Evolutionary conservation across 2,888 invertebrate species (phyloP), one percentile per base, ranked within the genome.

Genomic region (Eilema sororculum): DNA sequence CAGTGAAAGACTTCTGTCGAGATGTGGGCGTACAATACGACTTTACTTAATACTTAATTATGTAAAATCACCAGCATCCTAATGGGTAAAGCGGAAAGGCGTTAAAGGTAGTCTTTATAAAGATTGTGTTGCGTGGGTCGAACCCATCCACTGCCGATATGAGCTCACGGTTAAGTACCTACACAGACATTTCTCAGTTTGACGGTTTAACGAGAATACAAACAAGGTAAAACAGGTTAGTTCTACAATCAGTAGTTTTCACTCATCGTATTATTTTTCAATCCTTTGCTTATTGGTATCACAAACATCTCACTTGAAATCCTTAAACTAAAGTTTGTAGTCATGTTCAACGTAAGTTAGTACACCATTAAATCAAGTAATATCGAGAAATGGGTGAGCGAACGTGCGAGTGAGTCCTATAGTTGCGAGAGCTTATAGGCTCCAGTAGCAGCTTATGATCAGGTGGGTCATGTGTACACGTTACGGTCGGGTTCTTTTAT

Each of bases 51-150:
- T 20, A 52, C n/a, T 52, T 9, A 52, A 20, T 20, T 2, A 20
- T 52, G 8, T 52, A n/a, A n/a, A n/a, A 52, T 8, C 52, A n/a
- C 52, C 9, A 52, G n/a, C n/a, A n/a, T 46, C 20, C 3, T 52
- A 52, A 52, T 52, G 52, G n/a, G 52, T 52, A 52, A 52, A n/a
- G 52, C 52, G n/a, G 52, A n/a, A 52, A 52, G 52, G 52, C 52
- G 52, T 52, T n/a, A 52, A 52, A 52, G 2, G 33, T 5, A 12
- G 33, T 37, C 10, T n/a, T n/a, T n/a, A 52, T n/a, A 52, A n/a
- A n/a, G 20, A 52, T 20, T 52, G 20, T 41, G 16, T 41, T 41
- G 41, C 41, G 41, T 46, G 46, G 46, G 20, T 20, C 20, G 20
- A 6, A 46, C 46, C 46, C 46, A 20, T 20, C 20, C 46, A 52